Base-by-base conservation (phyloP, 1,140 invertebrate species). In the Ruditapes philippinarum region DNA sequence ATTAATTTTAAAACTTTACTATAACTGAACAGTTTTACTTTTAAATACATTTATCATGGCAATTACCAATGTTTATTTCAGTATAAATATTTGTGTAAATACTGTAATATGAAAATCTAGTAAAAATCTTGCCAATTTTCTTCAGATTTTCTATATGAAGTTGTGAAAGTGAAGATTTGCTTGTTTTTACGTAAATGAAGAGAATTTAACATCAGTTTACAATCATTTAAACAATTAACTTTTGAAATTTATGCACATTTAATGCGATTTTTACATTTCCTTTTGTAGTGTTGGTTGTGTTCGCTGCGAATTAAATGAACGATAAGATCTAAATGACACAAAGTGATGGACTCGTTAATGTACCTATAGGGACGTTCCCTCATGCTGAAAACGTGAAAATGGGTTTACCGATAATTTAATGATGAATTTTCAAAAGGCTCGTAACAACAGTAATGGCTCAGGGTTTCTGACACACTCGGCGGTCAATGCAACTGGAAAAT, bases 401-500 rank as follows among this genome's bases (percentile, higher is more conserved):
- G 33, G 65, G 33, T 38, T 70, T 70, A 70, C 19, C 33, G 22
- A 9, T 70, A n/a, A 40, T 70, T 57, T 70, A 70, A 36, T 70
- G 33, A 38, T 38, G 65, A 70, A 38, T 70, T 70, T 70, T 70
- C 11, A 70, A 70, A 70, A 33, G 36, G 2, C 38, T 38, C 14
- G 36, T 70, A 70, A 40, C n/a, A 17, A 70, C 38, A 33, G 14
- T 17, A 70, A 70, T 11, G 57, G 28, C 38, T 70, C 38, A 70
- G 38, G 38, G 36, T 36, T n/a, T 36, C 33, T 45, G 28, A 38
- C 28, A 38, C 12, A 28, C 11, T 70, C 17, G 14, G 38, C 11
- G 65, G 33, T 70, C 14, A 70, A 70, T 70, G 65, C 65, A 70
- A 70, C 36, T 70, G 33, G 65, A 70, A 38, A 40, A 70, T 70